These are phyloP conservation scores for Lasaia peninsularis DNA, from an alignment of 1,140 invertebrate genomes.

Conservation along the genomic window DNA sequence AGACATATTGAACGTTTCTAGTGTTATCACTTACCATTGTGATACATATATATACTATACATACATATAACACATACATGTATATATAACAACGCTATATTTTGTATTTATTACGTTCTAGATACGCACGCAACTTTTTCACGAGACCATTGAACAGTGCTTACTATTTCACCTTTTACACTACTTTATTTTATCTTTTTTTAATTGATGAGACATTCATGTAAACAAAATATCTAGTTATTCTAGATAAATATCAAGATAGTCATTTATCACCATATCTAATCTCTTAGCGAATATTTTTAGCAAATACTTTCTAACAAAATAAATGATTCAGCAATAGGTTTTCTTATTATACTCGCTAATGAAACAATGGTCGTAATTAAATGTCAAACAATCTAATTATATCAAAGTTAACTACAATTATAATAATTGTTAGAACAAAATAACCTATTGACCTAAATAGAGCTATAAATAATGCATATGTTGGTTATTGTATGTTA, in stretches of 20 bases:
- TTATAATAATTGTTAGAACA: neutral
- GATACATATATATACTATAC: neutral
- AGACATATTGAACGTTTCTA: neutral
- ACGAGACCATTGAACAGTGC: too few relatives aligned
- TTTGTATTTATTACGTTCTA: neutral
- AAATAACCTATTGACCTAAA: conserved; percentile 5
- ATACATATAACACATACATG: neutral
- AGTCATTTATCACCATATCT: too few relatives aligned
- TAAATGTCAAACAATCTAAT: neutral
- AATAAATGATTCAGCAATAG: too few relatives aligned
- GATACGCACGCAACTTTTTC: too few relatives aligned
- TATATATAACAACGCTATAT: neutral
- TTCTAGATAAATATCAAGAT: too few relatives aligned
- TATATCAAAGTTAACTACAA: neutral
- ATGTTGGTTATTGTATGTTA: conserved; percentile 27
- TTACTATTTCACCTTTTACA: too few relatives aligned
- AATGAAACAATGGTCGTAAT: neutral
- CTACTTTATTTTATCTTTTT: too few relatives aligned
- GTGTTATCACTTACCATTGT: neutral
- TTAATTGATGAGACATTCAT: too few relatives aligned
- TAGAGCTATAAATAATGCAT: conserved; percentile 12
- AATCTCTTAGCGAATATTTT: too few relatives aligned
- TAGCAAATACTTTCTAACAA: too few relatives aligned
- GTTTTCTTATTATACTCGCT: too few relatives aligned
- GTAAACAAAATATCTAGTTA: too few relatives aligned